Evolutionary conservation across 2,888 invertebrate genomes (phyloP).

Genomic region (Cryptosula pallasiana): DNA sequence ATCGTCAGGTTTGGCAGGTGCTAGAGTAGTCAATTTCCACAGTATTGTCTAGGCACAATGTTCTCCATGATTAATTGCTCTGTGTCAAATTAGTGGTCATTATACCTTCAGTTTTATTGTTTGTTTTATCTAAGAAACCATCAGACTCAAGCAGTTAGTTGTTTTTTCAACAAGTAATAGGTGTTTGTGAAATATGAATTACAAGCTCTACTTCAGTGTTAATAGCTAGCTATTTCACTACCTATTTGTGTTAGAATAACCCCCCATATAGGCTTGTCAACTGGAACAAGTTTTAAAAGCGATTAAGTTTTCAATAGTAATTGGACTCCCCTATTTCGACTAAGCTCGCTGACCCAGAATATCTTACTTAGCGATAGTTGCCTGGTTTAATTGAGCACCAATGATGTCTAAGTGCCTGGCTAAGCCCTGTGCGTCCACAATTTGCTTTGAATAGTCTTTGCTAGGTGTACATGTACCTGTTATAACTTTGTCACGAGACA

Average conservation of each 20-base stretch:
- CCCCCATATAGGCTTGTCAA: not conserved
- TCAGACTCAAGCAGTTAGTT: not conserved
- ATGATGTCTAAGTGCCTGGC: too few relatives aligned
- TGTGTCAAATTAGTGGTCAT: constrained; percentile 14
- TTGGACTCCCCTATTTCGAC: not conserved
- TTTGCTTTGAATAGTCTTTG: too few relatives aligned
- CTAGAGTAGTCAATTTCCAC: not conserved
- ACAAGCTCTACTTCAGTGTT: too few relatives aligned
- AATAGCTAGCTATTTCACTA: not conserved
- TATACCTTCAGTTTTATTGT: not conserved
- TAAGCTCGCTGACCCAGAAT: not conserved
- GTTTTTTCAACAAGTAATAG: constrained; percentile 14
- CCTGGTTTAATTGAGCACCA: too few relatives aligned
- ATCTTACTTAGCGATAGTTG: too few relatives aligned
- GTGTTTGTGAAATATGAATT: constrained; percentile 1
- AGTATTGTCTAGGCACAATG: not conserved
- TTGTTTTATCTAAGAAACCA: not conserved
- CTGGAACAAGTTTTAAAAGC: too few relatives aligned
- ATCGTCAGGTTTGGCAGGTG: too few relatives aligned
- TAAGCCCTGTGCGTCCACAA: too few relatives aligned
- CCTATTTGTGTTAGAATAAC: not conserved
- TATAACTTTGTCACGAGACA: too few relatives aligned
- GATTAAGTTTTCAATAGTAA: constrained; percentile 6
- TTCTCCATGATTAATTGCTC: not conserved
- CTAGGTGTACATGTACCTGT: too few relatives aligned